Conservation (phyloP, 2,113 vertebrate genomes). For the Columba livia region DNA sequence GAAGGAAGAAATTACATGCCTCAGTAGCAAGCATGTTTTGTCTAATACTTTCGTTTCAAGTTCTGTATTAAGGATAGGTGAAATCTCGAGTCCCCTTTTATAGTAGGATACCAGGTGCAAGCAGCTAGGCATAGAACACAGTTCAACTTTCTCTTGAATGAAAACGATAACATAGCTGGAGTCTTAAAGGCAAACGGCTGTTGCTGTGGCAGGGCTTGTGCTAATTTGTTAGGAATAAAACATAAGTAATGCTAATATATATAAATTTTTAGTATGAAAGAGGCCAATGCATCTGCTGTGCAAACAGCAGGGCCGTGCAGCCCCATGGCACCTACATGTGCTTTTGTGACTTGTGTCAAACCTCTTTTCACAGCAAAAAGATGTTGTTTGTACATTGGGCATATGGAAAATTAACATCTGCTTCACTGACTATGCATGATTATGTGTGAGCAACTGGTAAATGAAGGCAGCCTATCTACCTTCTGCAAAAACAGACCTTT, state of each 20-base stretch:
- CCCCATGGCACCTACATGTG: not conserved
- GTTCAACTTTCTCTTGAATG: not conserved
- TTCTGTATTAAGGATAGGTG: conserved; percentile 17
- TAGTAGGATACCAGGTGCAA: conserved; percentile 2
- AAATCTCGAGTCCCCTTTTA: not conserved
- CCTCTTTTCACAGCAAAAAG: not conserved
- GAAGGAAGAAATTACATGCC: conserved; percentile 56
- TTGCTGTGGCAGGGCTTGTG: not conserved
- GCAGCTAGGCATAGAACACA: not conserved
- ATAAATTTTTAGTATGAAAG: not conserved
- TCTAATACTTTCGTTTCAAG: conserved; percentile 38
- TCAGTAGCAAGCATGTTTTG: conserved; percentile 8
- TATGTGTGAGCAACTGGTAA: not conserved
- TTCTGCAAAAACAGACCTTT: not conserved
- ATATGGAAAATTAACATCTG: not conserved
- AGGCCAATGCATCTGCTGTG: not conserved
- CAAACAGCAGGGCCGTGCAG: not conserved
- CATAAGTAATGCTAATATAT: not conserved
- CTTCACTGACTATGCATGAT: not conserved
- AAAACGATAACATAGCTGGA: not conserved
- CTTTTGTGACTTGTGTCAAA: not conserved
- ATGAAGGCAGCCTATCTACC: not conserved
- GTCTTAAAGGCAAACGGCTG: not conserved
- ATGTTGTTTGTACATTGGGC: not conserved
- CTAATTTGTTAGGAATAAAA: not conserved